These are phyloP conservation scores for Toxostoma redivivum DNA, from an alignment of 2,113 vertebrate genomes.

Conservation along the genomic window DNA sequence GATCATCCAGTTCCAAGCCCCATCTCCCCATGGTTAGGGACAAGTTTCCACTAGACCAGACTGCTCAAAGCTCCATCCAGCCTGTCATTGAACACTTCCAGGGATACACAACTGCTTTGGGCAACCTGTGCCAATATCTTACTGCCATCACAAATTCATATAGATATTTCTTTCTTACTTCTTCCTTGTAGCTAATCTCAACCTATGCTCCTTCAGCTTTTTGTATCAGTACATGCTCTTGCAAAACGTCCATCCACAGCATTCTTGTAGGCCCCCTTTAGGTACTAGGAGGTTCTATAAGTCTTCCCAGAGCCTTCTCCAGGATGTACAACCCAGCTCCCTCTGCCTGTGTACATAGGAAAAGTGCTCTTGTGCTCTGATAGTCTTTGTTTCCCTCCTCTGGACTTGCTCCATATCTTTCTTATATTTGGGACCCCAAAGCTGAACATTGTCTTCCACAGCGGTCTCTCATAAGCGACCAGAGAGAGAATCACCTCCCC, in stretches of 20 bases:
- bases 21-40: neutral
- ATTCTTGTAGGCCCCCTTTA: neutral
- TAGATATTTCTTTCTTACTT: neutral
- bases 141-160: neutral
- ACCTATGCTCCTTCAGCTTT: accelerated
- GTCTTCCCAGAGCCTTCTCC: neutral
- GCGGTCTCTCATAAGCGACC: accelerated
- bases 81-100: neutral
- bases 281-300: neutral
- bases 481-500: neutral
- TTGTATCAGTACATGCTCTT: neutral
- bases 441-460: neutral
- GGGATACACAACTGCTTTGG: neutral
- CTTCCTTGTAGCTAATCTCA: neutral
- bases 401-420: neutral
- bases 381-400: neutral
- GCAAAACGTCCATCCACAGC: neutral
- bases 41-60: neutral
- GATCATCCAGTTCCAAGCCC: neutral
- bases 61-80: neutral
- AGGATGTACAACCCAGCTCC: neutral
- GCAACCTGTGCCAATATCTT: neutral
- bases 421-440: neutral
- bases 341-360: neutral
- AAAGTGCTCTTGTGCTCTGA: neutral